Evolutionary conservation across 2,797 vertebrate species (phyloP), one percentile per base, ranked within the genome.

Genomic region (Pseudomugil tenellus): DNA sequence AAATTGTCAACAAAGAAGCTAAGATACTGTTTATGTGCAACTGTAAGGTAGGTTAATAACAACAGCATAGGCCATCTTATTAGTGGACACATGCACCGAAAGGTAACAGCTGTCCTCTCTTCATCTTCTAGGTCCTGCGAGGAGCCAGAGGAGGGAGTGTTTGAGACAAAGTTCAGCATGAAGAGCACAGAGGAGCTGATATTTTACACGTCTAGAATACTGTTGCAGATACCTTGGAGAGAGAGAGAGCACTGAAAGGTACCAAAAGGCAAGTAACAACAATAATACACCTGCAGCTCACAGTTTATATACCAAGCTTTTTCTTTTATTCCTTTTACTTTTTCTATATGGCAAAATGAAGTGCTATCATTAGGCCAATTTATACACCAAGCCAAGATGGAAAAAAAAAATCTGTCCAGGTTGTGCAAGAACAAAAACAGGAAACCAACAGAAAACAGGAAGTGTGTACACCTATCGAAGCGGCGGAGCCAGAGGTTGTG

Each of bases 401-500:
- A 21, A 37, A 7, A 37, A 5, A 3, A 58, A 29, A 56, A 23
- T 56, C 74, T 83, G 85, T 88, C 84, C 81, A 88, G 63, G 80
- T 56, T 72, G 65, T 43, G 65, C 72, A 65, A 86, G 72, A 84
- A 84, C 79, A 87, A 91, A 83, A 93, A 91, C 90, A 93, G 92
- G 92, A 94, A 93, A 88, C 91, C 85, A 70, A 76, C 69, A 84
- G 61, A 79, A 74, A 84, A 85, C 84, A 91, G 90, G 91, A 92
- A 88, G 76, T 17, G 70, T 23, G 53, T 58, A 21, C 58, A 81
- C 71, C 74, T 78, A 72, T 81, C 23, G 19, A 23, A 3, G 6
- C 34, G n/a, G 25, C 65, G 63, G 31, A 66, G 58, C 48, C 76
- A 54, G 56, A 64, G 63, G 74, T 63, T 37, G 63, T 3, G 57